Evolutionary conservation across 2,797 vertebrate species (phyloP).

Genomic region (Acanthornis magna): DNA sequence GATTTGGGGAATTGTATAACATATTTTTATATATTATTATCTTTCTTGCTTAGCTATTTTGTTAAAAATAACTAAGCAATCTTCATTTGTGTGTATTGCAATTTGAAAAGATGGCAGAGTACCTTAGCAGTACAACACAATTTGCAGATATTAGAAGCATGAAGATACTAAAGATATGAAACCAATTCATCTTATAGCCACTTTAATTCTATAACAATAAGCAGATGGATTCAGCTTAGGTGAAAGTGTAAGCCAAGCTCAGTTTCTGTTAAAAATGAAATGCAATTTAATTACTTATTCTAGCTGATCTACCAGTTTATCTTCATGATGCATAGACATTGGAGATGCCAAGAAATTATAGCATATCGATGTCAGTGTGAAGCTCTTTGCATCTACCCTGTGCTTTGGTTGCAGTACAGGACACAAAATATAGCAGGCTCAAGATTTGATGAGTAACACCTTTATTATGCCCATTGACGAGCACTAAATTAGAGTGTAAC

Average conservation of each 20-base stretch:
- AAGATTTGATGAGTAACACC: slow-evolving; percentile 20
- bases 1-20: neutral
- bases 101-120: neutral
- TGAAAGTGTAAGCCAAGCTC: neutral
- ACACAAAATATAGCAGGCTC: neutral
- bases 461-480: slow-evolving; percentile 11
- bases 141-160: neutral
- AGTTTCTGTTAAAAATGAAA: slow-evolving; percentile 7
- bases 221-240: neutral
- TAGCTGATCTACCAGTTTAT: neutral
- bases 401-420: neutral
- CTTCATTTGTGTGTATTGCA: neutral
- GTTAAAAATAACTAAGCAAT: neutral
- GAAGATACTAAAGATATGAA: neutral
- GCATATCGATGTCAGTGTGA: neutral
- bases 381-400: neutral
- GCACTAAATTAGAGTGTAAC: slow-evolving; percentile 24
- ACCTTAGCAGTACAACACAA: neutral
- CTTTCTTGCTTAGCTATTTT: neutral
- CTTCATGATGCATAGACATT: neutral
- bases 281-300: neutral
- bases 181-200: neutral
- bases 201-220: neutral
- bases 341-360: slow-evolving; percentile 4
- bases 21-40: neutral